Base-by-base conservation (phyloP, 2,797 vertebrate species). In the Coccyzus lansbergi region DNA sequence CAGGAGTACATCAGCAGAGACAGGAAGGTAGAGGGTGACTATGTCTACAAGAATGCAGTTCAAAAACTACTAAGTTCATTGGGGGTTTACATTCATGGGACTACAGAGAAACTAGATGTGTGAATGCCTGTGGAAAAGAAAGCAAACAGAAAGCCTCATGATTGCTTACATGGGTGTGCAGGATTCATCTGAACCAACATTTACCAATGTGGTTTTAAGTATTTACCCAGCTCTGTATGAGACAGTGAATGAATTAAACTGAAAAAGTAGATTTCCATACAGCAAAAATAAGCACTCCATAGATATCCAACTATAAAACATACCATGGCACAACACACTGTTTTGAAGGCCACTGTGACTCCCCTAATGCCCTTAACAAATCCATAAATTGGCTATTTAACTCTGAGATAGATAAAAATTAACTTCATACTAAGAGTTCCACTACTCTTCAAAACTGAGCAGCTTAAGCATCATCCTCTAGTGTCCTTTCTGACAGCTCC, bases 321-420 rank as follows among this genome's bases (percentile, higher is more conserved):
- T 80, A 38, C 40, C 36, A 18, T 79, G 31, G 74, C 48, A 67
- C 29, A 48, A 31, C 83, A 87, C 85, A 80, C 79, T 93, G 65
- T 65, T 96, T 96, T 94, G 18, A 58, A 93, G 79, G 48, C 36
- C 67, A 75, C 51, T 95, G 92, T 89, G 84, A 70, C 71, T 96
- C 93, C 58, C 68, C 92, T 96, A 92, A 95, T 74, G 63, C 86
- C 89, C 77, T 96, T 94, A 96, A 90, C 55, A 95, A 96, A 97
- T 69, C 69, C 72, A 93, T 90, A 86, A 94, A 93, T 92, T 96
- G 76, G 78, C 68, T 92, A 70, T 92, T 94, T 96, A 94, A 90
- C 81, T 94, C 56, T 2, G 12, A 90, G 78, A 71, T 29, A 79
- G 67, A 97, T 91, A 67, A 96, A 95, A 89, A 83, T 93, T 83